Evolutionary conservation across 2,113 vertebrate species (phyloP), one percentile per base, ranked within the genome.

Genomic region (Zootoca vivipara): DNA sequence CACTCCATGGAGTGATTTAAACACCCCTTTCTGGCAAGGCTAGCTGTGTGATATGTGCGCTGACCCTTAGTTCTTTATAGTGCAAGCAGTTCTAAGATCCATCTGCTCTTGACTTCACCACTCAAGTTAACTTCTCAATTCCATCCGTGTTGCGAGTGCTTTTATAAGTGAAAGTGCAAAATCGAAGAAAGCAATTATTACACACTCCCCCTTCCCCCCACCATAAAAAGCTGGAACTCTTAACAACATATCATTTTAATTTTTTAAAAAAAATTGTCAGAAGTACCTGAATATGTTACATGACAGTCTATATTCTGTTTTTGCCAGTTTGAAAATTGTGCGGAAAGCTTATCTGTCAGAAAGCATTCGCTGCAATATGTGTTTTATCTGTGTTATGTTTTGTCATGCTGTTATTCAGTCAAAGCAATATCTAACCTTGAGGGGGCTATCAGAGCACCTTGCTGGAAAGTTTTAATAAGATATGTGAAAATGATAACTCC

Each of bases 241-340:
- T n/a, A 83, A 58, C 2, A 82, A 0, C 0, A 28, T 85, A 85
- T 90, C 85, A 42, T n/a, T 46, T 88, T 62, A 70, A 22, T 67
- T 73, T 73, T 73, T 22, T 4, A 18, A 33, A 70, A 70, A 70
- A 88, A 56, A 58, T 42, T 85, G 46, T 85, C 82, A 72, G 2
- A 87, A 92, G 3, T 78, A 75, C 24, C n/a, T 40, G 78, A 83
- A 1, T 15, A 64, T 82, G 87, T 82, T 80, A 5, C 85, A 35
- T 13, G 30, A 75, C 56, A 67, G 38, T 81, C 69, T 74, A 24
- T 65, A 46, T 73, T 62, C 38, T 74, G 22, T 64, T 92, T 93
- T 91, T 83, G 4, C 26, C 75, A 81, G 22, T 30, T 93, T 95
- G 58, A 58, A 92, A 91, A 78, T 88, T 67, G 81, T 86, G 91